Base-by-base conservation (phyloP, 2,888 invertebrate species). In the Pandemis corylana region DNA sequence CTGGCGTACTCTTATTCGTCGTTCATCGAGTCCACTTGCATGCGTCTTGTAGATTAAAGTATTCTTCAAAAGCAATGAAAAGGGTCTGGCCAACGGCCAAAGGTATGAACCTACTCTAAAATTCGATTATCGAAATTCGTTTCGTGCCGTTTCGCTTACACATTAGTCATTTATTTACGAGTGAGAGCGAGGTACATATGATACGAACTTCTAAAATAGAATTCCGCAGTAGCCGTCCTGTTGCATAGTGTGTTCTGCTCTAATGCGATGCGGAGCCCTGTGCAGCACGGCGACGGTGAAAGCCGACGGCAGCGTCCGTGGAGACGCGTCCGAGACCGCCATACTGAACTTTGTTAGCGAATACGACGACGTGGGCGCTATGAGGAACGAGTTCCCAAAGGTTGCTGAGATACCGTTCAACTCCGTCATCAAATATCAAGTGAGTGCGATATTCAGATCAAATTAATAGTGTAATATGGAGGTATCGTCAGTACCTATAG, bases 211-310 rank as follows among this genome's bases (percentile, higher is more conserved):
- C 28, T 2, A 36, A 36, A 36, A 36, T 36, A 36, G 28, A 36
- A 36, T 36, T 36, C 28, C 28, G 3, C 4, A 36, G 28, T 36
- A 36, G 28, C 28, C 28, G 0, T 36, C 28, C 10, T 28, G 42
- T 71, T 72, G 56, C 42, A n/a, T 95, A 86, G 97, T 96, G 79
- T 97, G 97, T 95, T 87, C 90, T 90, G 97, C 97, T 69, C 94
- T 99, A 77, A 97, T 98, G 76, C 96, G 97, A 83, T 98, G 99
- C 86, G 98, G 99, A 64, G 97, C 98, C 70, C 95, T 99, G 78
- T 99, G 99, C 94, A 99, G 99, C 91, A 96, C 98, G 78, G 99
- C 99, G 75, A 98, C 97, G 88, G 97, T 99, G 92, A 98, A 95
- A 96, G 80, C 97, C 96, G 94, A 96, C 95, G 90, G 98, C 95